phyloP scores from a whole-genome alignment of 1,140 invertebrate species.

The Drosophila tristis region DNA sequence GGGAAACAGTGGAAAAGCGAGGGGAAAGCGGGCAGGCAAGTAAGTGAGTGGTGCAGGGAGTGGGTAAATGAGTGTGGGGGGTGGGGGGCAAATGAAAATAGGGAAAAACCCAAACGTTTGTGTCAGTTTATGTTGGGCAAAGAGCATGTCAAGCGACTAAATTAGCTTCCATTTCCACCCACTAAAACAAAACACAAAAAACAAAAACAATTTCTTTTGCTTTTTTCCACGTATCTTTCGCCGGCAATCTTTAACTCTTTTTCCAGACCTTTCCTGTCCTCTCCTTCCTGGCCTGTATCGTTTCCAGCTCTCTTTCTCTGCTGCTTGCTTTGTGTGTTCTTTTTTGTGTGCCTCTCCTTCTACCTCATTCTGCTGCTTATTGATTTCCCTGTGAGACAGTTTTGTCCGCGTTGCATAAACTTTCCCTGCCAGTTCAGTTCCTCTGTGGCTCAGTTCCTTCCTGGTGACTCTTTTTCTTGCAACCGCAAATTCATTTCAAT shows the following conservation, averaged over 20 bases:
- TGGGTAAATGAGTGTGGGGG: too few relatives aligned
- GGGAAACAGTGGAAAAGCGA: slow-evolving; percentile 21
- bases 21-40: slow-evolving; percentile 4
- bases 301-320: too few relatives aligned
- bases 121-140: slow-evolving; percentile 64
- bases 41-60: slow-evolving; percentile 7
- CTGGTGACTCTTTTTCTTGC: slow-evolving; percentile 55
- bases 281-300: too few relatives aligned
- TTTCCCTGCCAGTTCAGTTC: slow-evolving; percentile 9
- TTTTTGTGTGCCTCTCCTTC: not conserved
- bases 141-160: slow-evolving; percentile 76
- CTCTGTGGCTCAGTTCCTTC: slow-evolving; percentile 17
- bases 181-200: not conserved
- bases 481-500: slow-evolving; percentile 80
- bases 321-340: too few relatives aligned
- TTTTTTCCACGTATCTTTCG: not conserved
- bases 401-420: slow-evolving; percentile 37
- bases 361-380: slow-evolving; percentile 22
- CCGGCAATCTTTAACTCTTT: too few relatives aligned
- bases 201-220: not conserved
- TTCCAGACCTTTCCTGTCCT: too few relatives aligned
- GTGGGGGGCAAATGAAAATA: too few relatives aligned
- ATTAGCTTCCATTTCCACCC: slow-evolving; percentile 50
- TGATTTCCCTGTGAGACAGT: slow-evolving; percentile 40
- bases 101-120: slow-evolving; percentile 19